phyloP scores from a whole-genome alignment of 2,888 invertebrate species.

The Macaria notata region DNA sequence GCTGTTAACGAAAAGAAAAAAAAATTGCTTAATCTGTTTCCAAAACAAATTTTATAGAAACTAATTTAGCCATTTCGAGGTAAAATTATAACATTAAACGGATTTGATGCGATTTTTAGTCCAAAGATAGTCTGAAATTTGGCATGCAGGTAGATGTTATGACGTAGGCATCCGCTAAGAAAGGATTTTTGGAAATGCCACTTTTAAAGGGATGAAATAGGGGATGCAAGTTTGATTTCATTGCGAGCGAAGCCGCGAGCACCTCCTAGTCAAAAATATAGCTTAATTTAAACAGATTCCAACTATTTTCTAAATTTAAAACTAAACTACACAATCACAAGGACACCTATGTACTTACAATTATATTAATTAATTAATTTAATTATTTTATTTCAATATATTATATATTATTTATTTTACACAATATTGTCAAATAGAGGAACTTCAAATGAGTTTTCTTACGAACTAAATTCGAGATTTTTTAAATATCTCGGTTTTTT shows the following conservation, averaged over 20 bases:
- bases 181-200: too few species aligned
- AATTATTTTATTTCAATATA: constrained; percentile 6
- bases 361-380: constrained; percentile 8
- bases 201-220: too few species aligned
- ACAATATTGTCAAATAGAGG: constrained; percentile 73
- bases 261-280: not conserved
- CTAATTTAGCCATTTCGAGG: too few species aligned
- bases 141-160: too few species aligned
- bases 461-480: not conserved
- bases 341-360: constrained; percentile 39
- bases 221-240: too few species aligned
- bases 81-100: too few species aligned
- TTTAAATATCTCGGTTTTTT: not conserved
- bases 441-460: constrained; percentile 49
- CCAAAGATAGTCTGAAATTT: too few species aligned
- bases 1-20: too few species aligned
- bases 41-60: too few species aligned
- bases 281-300: constrained; percentile 4
- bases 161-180: too few species aligned
- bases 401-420: constrained; percentile 30
- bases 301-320: not conserved
- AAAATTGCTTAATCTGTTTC: too few species aligned
- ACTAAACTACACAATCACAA: constrained; percentile 38
- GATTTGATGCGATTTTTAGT: too few species aligned
- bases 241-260: not conserved